Evolutionary conservation across 2,113 vertebrate species (phyloP).

Genomic region (Paratilapia polleni): DNA sequence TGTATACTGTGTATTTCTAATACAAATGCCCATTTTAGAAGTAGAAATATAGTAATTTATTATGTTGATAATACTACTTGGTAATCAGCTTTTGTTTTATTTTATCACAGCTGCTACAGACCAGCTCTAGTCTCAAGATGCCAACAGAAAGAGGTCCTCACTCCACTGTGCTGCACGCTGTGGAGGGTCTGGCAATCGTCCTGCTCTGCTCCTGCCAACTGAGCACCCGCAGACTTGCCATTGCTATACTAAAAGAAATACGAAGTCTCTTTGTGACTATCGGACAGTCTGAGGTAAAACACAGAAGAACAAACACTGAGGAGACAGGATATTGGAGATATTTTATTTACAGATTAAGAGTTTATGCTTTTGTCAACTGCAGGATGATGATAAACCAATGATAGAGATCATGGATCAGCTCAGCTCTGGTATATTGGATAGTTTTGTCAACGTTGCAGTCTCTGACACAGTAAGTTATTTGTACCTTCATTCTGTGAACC

Average conservation of each 20-base stretch:
- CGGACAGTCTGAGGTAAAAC: constrained; percentile 91
- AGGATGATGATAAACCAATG: constrained; percentile 98
- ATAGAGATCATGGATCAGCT: constrained; percentile 98
- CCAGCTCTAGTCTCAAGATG: constrained; percentile 79
- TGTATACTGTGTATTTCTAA: not conserved
- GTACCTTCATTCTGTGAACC: not conserved
- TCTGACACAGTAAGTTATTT: constrained; percentile 90
- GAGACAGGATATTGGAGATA: not conserved
- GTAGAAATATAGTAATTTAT: not conserved
- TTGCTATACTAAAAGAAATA: constrained; percentile 92
- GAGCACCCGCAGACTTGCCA: constrained; percentile 90
- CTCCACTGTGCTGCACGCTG: constrained; percentile 87
- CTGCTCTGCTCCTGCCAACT: constrained; percentile 95
- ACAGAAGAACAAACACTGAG: not conserved
- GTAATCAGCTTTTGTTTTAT: not conserved
- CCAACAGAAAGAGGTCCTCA: constrained; percentile 86
- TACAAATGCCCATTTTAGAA: not conserved
- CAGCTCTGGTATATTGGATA: constrained; percentile 92
- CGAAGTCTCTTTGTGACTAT: constrained; percentile 89
- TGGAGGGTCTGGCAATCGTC: constrained; percentile 93
- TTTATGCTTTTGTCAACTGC: constrained; percentile 34
- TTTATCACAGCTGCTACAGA: constrained; percentile 79
- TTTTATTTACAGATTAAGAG: not conserved
- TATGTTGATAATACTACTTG: not conserved
- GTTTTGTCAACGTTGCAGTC: constrained; percentile 91